Conservation (phyloP, 2,888 invertebrate genomes). For the Erannis defoliaria region DNA sequence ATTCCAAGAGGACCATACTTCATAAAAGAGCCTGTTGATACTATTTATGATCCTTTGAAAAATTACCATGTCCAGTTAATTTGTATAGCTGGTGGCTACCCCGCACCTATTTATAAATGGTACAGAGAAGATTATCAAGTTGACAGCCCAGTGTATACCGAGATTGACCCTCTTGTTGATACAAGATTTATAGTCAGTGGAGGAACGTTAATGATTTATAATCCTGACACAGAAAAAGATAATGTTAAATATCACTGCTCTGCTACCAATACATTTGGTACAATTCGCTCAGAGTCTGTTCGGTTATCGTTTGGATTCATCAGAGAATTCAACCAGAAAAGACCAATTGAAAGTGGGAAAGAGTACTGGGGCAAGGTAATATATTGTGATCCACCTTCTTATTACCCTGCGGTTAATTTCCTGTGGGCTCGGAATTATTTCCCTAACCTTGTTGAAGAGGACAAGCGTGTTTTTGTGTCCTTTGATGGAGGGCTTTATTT, state of each 20-base stretch:
- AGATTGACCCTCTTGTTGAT: conserved; percentile 92
- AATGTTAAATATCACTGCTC: conserved; percentile 96
- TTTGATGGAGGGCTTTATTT: conserved; percentile 98
- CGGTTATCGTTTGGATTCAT: conserved; percentile 96
- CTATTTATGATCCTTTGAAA: conserved; percentile 93
- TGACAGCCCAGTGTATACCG: conserved; percentile 89
- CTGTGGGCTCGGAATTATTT: conserved; percentile 97
- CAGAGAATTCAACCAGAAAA: conserved; percentile 95
- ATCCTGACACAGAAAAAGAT: conserved; percentile 93
- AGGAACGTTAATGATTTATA: conserved; percentile 95
- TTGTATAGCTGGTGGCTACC: conserved; percentile 95
- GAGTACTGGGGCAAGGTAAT: conserved; percentile 98
- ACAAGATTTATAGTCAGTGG: conserved; percentile 95
- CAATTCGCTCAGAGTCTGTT: conserved; percentile 95
- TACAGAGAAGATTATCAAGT: conserved; percentile 95
- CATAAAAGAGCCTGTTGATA: conserved; percentile 93
- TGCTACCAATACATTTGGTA: conserved; percentile 95
- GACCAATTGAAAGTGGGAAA: conserved; percentile 93
- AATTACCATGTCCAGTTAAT: conserved; percentile 92
- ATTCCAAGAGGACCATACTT: conserved; percentile 96
- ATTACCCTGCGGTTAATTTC: conserved; percentile 95
- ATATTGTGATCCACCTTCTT: conserved; percentile 96
- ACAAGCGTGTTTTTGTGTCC: conserved; percentile 96
- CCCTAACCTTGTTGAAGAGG: conserved; percentile 97
- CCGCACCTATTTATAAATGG: conserved; percentile 96